These are phyloP conservation scores for Falco concolor DNA, from an alignment of 2,797 vertebrate genomes.

Conservation along the genomic window DNA sequence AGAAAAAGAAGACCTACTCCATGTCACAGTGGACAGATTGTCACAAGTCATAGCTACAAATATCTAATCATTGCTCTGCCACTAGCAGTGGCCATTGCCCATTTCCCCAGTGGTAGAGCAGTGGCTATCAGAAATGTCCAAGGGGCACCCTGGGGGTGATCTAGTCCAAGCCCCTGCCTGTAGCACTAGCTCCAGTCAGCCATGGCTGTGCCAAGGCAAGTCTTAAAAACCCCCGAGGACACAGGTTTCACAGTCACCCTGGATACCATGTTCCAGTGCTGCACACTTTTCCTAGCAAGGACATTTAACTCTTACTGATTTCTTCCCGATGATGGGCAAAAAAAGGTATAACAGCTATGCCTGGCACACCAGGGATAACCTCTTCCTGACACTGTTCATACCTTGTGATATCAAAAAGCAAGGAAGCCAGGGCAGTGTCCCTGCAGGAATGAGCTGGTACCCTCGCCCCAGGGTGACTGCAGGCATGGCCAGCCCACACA, in stretches of 20 bases:
- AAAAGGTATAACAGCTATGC: not conserved
- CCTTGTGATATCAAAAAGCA: not conserved
- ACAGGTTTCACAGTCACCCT: not conserved
- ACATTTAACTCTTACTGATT: not conserved
- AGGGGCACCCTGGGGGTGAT: not conserved
- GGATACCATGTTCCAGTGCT: not conserved
- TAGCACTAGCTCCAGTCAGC: not conserved
- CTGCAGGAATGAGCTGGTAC: not conserved
- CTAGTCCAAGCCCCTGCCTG: not conserved
- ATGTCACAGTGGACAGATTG: not conserved
- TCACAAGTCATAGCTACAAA: not conserved
- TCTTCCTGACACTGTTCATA: not conserved
- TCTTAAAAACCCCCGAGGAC: not conserved
- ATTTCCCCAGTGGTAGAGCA: rapidly evolving
- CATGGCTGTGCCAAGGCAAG: not conserved
- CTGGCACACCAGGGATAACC: not conserved
- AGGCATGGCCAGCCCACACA: conserved; percentile 8
- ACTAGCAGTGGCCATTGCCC: not conserved
- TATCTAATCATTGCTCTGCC: not conserved
- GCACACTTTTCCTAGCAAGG: not conserved
- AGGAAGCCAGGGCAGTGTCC: not conserved
- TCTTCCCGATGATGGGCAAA: not conserved
- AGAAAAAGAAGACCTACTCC: not conserved
- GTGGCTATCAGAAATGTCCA: not conserved
- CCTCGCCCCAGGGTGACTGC: rapidly evolving